Conservation (phyloP, 1,140 invertebrate genomes). For the Teleogryllus occipitalis region DNA sequence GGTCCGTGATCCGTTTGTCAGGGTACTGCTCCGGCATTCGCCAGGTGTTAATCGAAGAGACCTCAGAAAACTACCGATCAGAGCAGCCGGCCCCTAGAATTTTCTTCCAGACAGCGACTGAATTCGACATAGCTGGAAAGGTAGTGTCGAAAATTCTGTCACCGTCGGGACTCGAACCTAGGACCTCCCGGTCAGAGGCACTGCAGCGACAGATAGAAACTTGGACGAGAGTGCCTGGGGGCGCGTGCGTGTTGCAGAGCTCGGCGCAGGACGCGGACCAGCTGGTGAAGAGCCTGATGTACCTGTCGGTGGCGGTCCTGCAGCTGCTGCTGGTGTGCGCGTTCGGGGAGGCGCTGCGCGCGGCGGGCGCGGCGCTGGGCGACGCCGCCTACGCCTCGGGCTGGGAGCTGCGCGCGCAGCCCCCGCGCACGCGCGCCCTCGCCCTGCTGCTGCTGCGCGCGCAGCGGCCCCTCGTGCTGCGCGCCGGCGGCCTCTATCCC, state of each 20-base stretch:
- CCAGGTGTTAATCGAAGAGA: too few relatives aligned
- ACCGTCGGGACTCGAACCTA: too few relatives aligned
- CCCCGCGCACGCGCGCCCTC: background rate
- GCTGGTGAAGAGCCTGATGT: background rate
- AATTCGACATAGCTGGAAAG: too few relatives aligned
- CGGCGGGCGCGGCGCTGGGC: background rate
- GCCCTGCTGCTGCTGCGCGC: background rate
- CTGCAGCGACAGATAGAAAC: too few relatives aligned
- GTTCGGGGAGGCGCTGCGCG: background rate
- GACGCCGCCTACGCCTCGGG: background rate
- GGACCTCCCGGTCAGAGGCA: too few relatives aligned
- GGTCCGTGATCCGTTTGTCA: too few relatives aligned
- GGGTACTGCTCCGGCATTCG: too few relatives aligned
- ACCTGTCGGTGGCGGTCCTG: background rate
- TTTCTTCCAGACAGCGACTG: too few relatives aligned
- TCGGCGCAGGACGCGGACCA: background rate
- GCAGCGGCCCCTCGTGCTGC: background rate
- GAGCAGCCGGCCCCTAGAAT: too few relatives aligned
- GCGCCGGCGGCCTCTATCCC: background rate
- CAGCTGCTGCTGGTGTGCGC: background rate
- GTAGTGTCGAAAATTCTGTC: too few relatives aligned
- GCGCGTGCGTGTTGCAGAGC: background rate
- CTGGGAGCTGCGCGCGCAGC: background rate
- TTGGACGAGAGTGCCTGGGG: too few relatives aligned
- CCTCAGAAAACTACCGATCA: too few relatives aligned